phyloP scores from a whole-genome alignment of 2,113 vertebrate genomes.

The Sinosuthora webbiana region DNA sequence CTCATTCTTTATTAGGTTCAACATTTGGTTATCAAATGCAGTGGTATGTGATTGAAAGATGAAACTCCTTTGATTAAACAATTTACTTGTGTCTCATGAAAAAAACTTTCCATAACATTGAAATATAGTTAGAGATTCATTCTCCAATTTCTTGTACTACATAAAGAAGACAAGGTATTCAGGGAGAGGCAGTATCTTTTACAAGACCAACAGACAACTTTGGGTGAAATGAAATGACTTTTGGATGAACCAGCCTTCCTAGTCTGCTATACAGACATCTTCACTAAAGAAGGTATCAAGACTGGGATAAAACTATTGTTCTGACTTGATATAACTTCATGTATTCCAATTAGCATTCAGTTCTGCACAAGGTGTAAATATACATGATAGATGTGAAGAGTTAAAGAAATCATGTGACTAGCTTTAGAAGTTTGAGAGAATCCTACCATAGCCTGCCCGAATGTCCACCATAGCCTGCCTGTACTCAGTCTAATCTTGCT shows the following conservation, averaged over 20 bases:
- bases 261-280: not conserved
- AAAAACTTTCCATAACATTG: not conserved
- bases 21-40: not conserved
- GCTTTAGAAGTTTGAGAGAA: not conserved
- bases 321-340: not conserved
- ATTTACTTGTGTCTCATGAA: not conserved
- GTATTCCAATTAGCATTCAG: not conserved
- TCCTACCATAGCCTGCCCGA: not conserved
- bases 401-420: not conserved
- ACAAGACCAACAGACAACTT: not conserved
- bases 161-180: not conserved
- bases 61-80: not conserved
- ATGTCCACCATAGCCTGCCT: not conserved
- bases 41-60: not conserved
- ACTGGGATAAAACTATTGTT: not conserved
- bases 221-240: not conserved
- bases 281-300: not conserved
- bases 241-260: not conserved
- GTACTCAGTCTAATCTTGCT: not conserved
- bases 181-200: not conserved
- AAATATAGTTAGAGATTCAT: not conserved
- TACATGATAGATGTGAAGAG: not conserved
- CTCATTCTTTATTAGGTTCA: not conserved
- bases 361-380: not conserved
- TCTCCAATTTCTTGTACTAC: not conserved